Evolutionary conservation across 53 echinoderm and acorn worm species (phyloP), one percentile per base, ranked within the genome.

Genomic region (Holothuria scabra): DNA sequence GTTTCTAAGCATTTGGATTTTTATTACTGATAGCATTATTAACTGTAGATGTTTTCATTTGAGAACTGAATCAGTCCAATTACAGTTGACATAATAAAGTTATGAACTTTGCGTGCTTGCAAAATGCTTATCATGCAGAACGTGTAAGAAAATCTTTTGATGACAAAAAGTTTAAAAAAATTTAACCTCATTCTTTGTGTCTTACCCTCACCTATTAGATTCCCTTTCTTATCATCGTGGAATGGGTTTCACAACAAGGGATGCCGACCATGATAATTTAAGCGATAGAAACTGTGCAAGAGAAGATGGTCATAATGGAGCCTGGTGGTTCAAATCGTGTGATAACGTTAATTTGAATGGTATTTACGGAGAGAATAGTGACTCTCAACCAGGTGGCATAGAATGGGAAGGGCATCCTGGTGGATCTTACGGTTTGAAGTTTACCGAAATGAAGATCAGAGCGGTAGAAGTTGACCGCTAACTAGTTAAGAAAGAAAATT

Each of bases 401-500:
- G 63, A 63, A 63, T 63, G 63, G 63, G 9, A 29, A 6, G 29
- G 29, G 6, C 63, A 28, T 63, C 63, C 63, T 9, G 63, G 63
- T 63, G 63, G 63, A 8, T 29, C 25, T 63, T 7, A 12, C 29
- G 63, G 18, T 63, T 29, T 63, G 63, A 63, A 63, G 63, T 63
- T 63, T 19, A 63, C 63, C 22, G 63, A 63, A 20, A 63, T 63
- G 63, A 63, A 63, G 63, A 63, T 63, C 25, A 25, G 63, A 19
- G 25, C 63, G 7, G 48, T 13, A 12, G 48, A 48, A 10, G 48
- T 48, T 48, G 48, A 48, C 48, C 11, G 14, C 12, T 48, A 48
- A 48, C 12, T 48, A 48, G 12, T 48, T 48, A 35, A 35, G 35
- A 35, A 6, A 35, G 35, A 35, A 3, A 35, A 35, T 6, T 35